These are phyloP conservation scores for Thymelicus acteon DNA, from an alignment of 2,888 invertebrate genomes.

Conservation along the genomic window DNA sequence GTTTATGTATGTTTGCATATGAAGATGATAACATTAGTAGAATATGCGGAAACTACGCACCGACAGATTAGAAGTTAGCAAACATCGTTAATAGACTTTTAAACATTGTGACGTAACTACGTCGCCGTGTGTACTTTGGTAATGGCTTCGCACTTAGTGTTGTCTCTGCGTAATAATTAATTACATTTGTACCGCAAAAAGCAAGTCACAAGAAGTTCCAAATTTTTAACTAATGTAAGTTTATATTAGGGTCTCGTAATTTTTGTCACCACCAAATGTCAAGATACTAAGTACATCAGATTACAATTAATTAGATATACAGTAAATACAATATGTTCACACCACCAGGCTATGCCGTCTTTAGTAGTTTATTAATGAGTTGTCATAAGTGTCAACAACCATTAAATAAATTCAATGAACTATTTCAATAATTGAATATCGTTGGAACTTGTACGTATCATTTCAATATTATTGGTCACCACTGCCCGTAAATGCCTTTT, in stretches of 20 bases:
- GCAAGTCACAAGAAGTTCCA: background rate
- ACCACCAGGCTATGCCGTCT: too few relatives aligned
- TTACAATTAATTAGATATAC: too few relatives aligned
- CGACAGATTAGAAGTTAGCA: conserved; percentile 37
- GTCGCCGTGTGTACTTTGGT: conserved; percentile 8
- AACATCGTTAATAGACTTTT: conserved; percentile 41
- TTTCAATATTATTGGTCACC: too few relatives aligned
- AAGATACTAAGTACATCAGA: too few relatives aligned
- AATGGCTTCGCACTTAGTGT: background rate
- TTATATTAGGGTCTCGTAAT: too few relatives aligned
- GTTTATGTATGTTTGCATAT: conserved; percentile 20
- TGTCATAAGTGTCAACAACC: background rate
- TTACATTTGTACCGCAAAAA: background rate
- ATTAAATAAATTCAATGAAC: background rate
- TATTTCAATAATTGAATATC: background rate
- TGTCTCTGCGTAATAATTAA: background rate
- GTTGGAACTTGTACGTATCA: background rate
- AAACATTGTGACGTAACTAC: conserved; percentile 36
- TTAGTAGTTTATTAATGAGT: too few relatives aligned
- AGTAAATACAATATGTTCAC: too few relatives aligned
- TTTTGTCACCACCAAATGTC: too few relatives aligned
- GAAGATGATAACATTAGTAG: conserved; percentile 37
- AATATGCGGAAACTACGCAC: conserved; percentile 43
- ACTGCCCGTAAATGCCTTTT: too few relatives aligned
- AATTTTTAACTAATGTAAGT: too few relatives aligned